Percentiles rank a stretch among this genome's conserved stretches.
Conservation (phyloP, 2,797 vertebrate species). For the Lophius americanus region DNA sequence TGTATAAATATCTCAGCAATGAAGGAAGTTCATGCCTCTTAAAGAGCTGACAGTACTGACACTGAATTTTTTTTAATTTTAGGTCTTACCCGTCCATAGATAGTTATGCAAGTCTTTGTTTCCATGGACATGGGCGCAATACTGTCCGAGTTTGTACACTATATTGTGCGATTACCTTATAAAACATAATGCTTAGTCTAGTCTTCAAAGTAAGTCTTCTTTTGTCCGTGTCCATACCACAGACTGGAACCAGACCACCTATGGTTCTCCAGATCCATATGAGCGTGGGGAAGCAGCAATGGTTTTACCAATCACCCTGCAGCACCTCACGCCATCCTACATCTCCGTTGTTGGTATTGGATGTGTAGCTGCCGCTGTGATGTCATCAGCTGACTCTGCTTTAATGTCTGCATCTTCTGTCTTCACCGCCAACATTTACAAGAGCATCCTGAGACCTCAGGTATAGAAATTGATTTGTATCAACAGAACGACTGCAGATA, state of each 20-base stretch:
- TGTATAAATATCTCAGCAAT: too few species aligned
- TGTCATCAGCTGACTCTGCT: conserved; percentile 61
- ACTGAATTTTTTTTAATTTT: too few species aligned
- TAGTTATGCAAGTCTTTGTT: too few species aligned
- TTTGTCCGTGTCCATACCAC: not conserved
- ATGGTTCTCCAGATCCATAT: conserved; percentile 26
- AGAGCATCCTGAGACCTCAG: not conserved
- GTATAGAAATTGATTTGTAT: not conserved
- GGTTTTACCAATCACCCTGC: conserved; percentile 31
- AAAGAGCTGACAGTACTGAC: too few species aligned
- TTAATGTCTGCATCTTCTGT: conserved; percentile 58
- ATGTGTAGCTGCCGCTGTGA: conserved; percentile 43
- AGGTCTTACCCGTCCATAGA: too few species aligned
- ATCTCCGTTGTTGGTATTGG: not conserved
- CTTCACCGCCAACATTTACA: conserved; percentile 40
- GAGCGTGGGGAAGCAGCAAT: conserved; percentile 43
- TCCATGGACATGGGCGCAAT: not conserved
- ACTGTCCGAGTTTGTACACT: too few species aligned
- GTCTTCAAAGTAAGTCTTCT: too few species aligned
- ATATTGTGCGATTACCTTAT: too few species aligned
- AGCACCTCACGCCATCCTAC: not conserved
- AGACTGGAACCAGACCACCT: conserved; percentile 22
- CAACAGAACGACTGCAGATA: not conserved
- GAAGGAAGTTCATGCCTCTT: too few species aligned
- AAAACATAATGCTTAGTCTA: too few species aligned